Percentiles rank a stretch among this genome's conserved stretches.
Evolutionary conservation across 2,888 invertebrate species (phyloP).

Genomic region (Congeria kusceri): DNA sequence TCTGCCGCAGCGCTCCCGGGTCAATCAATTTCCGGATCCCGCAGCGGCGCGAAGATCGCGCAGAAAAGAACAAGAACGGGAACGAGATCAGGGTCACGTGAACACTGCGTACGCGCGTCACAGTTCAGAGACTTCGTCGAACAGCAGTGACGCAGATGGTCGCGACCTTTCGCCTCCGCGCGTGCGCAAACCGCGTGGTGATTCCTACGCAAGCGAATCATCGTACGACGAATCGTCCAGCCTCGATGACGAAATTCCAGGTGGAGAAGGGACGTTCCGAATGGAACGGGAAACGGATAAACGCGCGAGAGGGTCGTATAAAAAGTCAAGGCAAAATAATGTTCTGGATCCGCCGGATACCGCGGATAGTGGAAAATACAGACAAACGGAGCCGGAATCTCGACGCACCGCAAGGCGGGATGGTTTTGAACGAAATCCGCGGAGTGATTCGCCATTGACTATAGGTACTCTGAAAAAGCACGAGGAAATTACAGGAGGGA

Average conservation of each 20-base stretch:
- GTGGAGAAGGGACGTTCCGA: slow-evolving; percentile 22
- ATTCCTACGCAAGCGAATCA: slow-evolving; percentile 58
- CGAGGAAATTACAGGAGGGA: slow-evolving; percentile 50
- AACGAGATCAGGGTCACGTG: slow-evolving; percentile 44
- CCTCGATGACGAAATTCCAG: slow-evolving; percentile 49
- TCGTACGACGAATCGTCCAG: slow-evolving; percentile 62
- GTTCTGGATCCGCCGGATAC: slow-evolving; percentile 15
- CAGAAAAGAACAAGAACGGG: slow-evolving; percentile 25
- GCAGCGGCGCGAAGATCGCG: slow-evolving; percentile 31
- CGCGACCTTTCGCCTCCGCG: slow-evolving; percentile 60
- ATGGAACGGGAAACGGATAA: slow-evolving; percentile 51
- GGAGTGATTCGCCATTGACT: slow-evolving; percentile 63
- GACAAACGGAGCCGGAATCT: slow-evolving; percentile 28
- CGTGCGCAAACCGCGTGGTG: slow-evolving; percentile 55
- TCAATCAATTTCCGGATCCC: slow-evolving; percentile 60
- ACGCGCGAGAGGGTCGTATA: slow-evolving; percentile 45
- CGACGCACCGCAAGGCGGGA: slow-evolving; percentile 52
- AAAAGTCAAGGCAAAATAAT: slow-evolving; percentile 24
- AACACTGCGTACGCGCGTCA: slow-evolving; percentile 54
- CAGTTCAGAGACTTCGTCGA: slow-evolving; percentile 51
- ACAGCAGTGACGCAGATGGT: slow-evolving; percentile 55
- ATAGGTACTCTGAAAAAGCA: slow-evolving; percentile 58
- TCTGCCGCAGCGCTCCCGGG: slow-evolving; percentile 50
- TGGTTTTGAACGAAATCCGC: slow-evolving; percentile 56
- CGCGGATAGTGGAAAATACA: slow-evolving; percentile 36